phyloP scores from a whole-genome alignment of 2,113 vertebrate genomes.

The Chascanopsetta lugubris region DNA sequence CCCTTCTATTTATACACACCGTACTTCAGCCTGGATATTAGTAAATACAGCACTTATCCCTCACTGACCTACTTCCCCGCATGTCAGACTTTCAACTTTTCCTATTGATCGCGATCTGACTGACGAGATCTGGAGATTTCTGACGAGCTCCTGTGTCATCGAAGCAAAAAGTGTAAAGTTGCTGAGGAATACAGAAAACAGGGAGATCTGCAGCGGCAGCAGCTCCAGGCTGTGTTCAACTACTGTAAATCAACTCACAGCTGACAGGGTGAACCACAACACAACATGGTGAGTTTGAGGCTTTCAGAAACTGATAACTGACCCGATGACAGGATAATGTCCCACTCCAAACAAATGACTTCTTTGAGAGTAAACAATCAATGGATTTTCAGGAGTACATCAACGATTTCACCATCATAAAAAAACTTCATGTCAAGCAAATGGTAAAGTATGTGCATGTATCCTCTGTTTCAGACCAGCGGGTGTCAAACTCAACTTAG shows the following conservation, averaged over 20 bases:
- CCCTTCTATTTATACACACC: not conserved
- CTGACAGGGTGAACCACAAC: not conserved
- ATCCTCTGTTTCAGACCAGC: too few species aligned
- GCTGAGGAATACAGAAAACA: constrained; percentile 4
- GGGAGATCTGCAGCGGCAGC: constrained; percentile 18
- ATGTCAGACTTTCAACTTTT: not conserved
- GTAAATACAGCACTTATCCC: not conserved
- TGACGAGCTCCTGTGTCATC: not conserved
- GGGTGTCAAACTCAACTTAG: too few species aligned
- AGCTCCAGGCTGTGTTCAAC: constrained; percentile 1
- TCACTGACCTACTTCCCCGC: not conserved
- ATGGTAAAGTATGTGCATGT: too few species aligned
- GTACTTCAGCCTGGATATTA: not conserved
- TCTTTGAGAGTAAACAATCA: not conserved
- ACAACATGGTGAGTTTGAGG: constrained; percentile 8
- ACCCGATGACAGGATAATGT: not conserved
- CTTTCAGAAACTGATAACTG: not conserved
- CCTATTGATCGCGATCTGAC: not conserved
- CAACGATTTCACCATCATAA: too few species aligned
- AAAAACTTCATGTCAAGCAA: too few species aligned
- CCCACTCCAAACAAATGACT: not conserved
- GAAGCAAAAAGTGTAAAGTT: not conserved
- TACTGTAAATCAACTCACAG: not conserved
- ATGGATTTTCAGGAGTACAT: too few species aligned
- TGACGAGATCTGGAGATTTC: not conserved